Conservation (phyloP, 2,888 invertebrate species). For the Chloroclystis v-ata region DNA sequence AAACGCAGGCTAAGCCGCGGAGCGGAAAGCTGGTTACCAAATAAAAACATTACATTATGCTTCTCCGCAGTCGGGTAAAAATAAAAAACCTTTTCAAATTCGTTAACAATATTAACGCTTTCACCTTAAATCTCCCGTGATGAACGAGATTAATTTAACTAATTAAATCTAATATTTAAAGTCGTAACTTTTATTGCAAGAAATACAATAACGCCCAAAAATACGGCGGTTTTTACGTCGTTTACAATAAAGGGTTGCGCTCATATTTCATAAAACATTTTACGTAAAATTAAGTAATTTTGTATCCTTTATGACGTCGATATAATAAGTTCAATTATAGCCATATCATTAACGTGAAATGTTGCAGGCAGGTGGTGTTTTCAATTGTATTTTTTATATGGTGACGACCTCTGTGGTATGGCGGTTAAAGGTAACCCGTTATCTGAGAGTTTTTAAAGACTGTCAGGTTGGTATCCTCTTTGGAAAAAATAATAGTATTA, state of each 20-base stretch:
- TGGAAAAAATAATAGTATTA: too few relatives aligned
- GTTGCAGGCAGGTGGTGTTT: too few relatives aligned
- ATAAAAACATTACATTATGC: too few relatives aligned
- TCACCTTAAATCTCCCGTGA: constrained; percentile 11
- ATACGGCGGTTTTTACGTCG: constrained; percentile 2
- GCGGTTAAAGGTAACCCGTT: too few relatives aligned
- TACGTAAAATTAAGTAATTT: not conserved
- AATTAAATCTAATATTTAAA: constrained; percentile 4
- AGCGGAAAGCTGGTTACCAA: too few relatives aligned
- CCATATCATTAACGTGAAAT: too few relatives aligned
- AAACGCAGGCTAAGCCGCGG: too few relatives aligned
- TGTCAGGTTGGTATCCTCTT: too few relatives aligned
- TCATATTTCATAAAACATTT: not conserved
- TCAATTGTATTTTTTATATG: too few relatives aligned
- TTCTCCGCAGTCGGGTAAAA: not conserved
- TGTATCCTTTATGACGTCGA: not conserved
- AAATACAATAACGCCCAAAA: constrained; percentile 2
- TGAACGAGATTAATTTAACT: constrained; percentile 17
- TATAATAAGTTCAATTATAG: too few relatives aligned
- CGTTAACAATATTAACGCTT: not conserved
- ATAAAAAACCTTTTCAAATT: not conserved
- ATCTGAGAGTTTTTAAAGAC: too few relatives aligned
- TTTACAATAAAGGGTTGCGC: not conserved
- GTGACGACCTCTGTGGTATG: too few relatives aligned
- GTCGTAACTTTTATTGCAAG: constrained; percentile 4